Percentiles rank a stretch among this genome's conserved stretches.
These are phyloP conservation scores for Microtus pennsylvanicus DNA, from an alignment of 2,113 vertebrate genomes.

Conservation along the genomic window DNA sequence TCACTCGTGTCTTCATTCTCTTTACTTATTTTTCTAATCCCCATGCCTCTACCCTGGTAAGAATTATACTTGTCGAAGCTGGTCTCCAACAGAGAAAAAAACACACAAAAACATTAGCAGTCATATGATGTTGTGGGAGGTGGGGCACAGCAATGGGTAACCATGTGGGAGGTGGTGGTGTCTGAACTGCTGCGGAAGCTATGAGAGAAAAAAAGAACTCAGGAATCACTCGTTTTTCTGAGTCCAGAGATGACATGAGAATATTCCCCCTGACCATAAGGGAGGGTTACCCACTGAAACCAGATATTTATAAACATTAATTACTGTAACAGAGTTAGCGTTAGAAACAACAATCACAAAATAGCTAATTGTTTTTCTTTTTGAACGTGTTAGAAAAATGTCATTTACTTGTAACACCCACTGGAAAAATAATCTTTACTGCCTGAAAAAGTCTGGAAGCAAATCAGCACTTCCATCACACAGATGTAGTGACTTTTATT, in stretches of 20 bases:
- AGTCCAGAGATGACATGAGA: neutral
- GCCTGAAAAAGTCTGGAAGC: neutral
- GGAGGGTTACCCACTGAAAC: neutral
- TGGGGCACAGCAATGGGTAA: too few species aligned
- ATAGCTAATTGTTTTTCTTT: neutral
- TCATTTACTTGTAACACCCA: neutral
- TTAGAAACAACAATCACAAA: neutral
- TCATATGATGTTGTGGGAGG: too few species aligned
- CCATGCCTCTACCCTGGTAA: too few species aligned
- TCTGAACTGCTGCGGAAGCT: neutral
- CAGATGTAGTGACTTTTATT: neutral
- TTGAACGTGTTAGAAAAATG: neutral
- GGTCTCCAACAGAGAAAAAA: neutral
- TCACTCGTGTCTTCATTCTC: too few species aligned
- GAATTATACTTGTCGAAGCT: too few species aligned
- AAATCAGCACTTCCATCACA: neutral
- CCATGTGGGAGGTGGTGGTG: neutral
- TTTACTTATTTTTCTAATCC: too few species aligned
- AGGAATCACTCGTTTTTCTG: neutral
- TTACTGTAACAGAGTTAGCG: neutral
- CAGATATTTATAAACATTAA: neutral
- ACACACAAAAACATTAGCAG: neutral
- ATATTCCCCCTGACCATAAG: fast-evolving
- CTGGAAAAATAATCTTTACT: neutral
- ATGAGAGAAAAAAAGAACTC: neutral